Evolutionary conservation across 2,113 vertebrate species (phyloP), one percentile per base, ranked within the genome.

Genomic region (Chrysochloris asiatica): DNA sequence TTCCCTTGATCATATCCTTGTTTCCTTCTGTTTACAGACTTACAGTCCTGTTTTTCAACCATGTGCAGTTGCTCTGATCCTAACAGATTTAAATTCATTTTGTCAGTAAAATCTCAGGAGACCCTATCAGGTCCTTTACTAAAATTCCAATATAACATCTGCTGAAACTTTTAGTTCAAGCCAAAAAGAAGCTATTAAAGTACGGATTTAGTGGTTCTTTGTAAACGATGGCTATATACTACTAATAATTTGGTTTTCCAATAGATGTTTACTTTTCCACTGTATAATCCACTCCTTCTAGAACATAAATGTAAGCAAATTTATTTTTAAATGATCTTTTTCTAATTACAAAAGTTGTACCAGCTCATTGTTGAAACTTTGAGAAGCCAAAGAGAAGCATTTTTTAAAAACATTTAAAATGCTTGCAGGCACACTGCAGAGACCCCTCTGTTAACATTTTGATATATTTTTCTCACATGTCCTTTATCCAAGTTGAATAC

Each of bases 61-160:
- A 84, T 85, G 45, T 88, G 8, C 14, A 75, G n/a, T 67, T 94
- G 89, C 69, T 94, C 79, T 93, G 85, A 93, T 96, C 83, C 56
- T 36, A 83, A 83, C 48, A 92, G 75, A 95, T 54, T 93, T 92
- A 90, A 93, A 96, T 94, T 93, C 41, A 94, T 80, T 92, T 93
- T 94, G 91, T 97, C 86, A 94, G 88, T 81, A 72, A 89, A 93
- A 86, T 79, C 93, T 94, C 95, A 78, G 71, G 88, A 93, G 92
- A 97, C 86, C 3, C 13, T 56, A 94, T 90, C 56, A 90, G 28
- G 72, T 86, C 93, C 88, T 92, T 96, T 94, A 54, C 92, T 91
- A 81, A 96, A 96, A 95, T 95, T 96, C 83, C 88, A 88, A 26
- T 56, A 61, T 59, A 90, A 96, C 95, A 96, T 97, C 93, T 94